These are phyloP conservation scores for Mastigias papua DNA, from an alignment of 30 jellyfish, hydroid and myxozoan genomes.

Conservation along the genomic window DNA sequence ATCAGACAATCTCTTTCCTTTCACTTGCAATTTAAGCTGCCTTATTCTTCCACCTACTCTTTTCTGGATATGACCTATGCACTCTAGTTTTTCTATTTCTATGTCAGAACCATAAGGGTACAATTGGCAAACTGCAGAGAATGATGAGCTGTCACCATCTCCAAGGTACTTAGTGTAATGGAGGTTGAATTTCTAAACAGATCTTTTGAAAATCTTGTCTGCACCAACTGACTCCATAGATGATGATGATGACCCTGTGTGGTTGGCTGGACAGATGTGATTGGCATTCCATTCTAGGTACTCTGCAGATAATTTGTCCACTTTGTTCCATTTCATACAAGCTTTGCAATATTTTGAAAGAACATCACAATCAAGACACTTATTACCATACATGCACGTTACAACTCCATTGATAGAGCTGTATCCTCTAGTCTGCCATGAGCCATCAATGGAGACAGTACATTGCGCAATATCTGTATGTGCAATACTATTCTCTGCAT, in stretches of 20 bases:
- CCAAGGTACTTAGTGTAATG: too few species aligned
- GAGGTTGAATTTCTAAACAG: not conserved
- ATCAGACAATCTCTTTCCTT: not conserved
- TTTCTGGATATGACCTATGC: slow-evolving; percentile 24
- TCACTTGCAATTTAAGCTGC: not conserved
- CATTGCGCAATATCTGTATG: too few species aligned
- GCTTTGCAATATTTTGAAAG: not conserved
- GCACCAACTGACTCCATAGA: slow-evolving; percentile 36
- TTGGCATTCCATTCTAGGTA: not conserved
- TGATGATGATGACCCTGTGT: slow-evolving; percentile 2
- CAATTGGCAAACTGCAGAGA: not conserved
- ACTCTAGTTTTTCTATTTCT: not conserved
- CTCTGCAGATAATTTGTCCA: not conserved
- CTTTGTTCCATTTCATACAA: not conserved
- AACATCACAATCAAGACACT: slow-evolving; percentile 9
- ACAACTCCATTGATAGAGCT: slow-evolving; percentile 15
- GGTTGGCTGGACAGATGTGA: too few species aligned
- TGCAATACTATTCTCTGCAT: too few species aligned
- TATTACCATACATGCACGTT: not conserved
- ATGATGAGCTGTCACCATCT: too few species aligned
- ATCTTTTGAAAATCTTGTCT: not conserved
- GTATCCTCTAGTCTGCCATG: slow-evolving; percentile 31
- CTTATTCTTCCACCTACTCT: slow-evolving; percentile 3
- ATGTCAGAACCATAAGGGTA: slow-evolving; percentile 3
- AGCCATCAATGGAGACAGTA: slow-evolving; percentile 34